Base-by-base conservation (phyloP, 2,113 vertebrate genomes). In the Neogale vison region DNA sequence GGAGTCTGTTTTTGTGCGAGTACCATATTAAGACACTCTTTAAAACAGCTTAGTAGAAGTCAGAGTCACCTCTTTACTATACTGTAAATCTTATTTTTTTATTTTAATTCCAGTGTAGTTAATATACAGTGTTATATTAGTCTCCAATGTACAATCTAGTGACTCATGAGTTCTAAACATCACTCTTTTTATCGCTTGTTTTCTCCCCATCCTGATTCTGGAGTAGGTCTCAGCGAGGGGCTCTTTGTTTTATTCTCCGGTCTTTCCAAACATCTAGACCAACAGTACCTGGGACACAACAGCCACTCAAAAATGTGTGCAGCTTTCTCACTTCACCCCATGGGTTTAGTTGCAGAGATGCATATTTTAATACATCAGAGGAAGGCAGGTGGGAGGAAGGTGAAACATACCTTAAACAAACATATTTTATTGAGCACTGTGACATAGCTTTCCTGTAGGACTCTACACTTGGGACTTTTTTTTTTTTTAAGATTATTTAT, bases 141-240 rank as follows among this genome's bases (percentile, higher is more conserved):
- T n/a, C n/a, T n/a, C n/a, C n/a, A n/a, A n/a, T n/a, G n/a, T n/a
- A n/a, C n/a, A n/a, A n/a, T n/a, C n/a, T n/a, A n/a, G n/a, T n/a
- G n/a, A n/a, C n/a, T n/a, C n/a, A n/a, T n/a, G n/a, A n/a, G n/a
- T n/a, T n/a, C n/a, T n/a, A n/a, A n/a, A n/a, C n/a, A n/a, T n/a
- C n/a, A n/a, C n/a, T n/a, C n/a, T 71, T 14, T 67, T 80, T 79
- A 7, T 45, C n/a, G 1, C 59, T 80, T 84, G 14, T 72, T 69
- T 47, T 3, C 2, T 2, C 24, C 31, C 1, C 0, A 15, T 1
- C 4, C 12, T 0, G 2, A 77, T 42, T 9, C 11, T 81, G 21
- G 39, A 45, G 24, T 65, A 1, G 55, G 90, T 29, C 42, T 26
- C n/a, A 36, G 0, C 6, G 52, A 82, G 45, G 12, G 6, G 1